These are phyloP conservation scores for Huso huso DNA, from an alignment of 2,797 vertebrate genomes.

Conservation along the genomic window DNA sequence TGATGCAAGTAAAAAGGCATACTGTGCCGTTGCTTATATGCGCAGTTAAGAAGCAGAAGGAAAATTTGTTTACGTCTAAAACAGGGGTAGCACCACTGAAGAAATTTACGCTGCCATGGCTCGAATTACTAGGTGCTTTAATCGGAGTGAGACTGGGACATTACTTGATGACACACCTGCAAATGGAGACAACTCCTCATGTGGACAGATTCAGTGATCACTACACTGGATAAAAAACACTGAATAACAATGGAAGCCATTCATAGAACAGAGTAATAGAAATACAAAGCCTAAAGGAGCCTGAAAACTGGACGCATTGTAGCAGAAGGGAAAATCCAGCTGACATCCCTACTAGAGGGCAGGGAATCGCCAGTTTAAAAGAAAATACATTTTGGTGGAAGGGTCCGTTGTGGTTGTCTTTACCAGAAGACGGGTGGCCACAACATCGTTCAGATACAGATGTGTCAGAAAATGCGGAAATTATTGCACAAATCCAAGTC, in stretches of 20 bases:
- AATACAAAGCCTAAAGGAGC: background rate
- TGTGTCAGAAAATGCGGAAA: background rate
- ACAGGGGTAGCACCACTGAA: constrained; percentile 20
- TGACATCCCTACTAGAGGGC: background rate
- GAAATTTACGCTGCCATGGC: constrained; percentile 20
- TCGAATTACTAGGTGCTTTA: constrained; percentile 26
- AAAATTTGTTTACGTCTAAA: constrained; percentile 13
- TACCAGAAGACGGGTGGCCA: background rate
- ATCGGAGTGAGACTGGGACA: constrained; percentile 20
- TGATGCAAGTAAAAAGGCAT: constrained; percentile 24
- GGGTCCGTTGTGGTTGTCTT: background rate
- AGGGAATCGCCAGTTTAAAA: too few species aligned
- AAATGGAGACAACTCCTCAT: constrained; percentile 19
- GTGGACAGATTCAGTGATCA: constrained; percentile 20
- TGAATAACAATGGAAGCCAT: background rate
- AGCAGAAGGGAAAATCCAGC: background rate
- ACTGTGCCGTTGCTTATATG: constrained; percentile 18
- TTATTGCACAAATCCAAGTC: background rate
- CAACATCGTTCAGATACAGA: background rate
- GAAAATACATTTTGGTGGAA: background rate
- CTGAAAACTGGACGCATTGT: background rate
- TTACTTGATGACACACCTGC: constrained; percentile 14
- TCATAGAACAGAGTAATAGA: background rate
- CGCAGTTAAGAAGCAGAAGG: constrained; percentile 5
- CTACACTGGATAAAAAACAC: too few species aligned